Evolutionary conservation across 2,797 vertebrate species (phyloP).

Genomic region (Coreius guichenoti): DNA sequence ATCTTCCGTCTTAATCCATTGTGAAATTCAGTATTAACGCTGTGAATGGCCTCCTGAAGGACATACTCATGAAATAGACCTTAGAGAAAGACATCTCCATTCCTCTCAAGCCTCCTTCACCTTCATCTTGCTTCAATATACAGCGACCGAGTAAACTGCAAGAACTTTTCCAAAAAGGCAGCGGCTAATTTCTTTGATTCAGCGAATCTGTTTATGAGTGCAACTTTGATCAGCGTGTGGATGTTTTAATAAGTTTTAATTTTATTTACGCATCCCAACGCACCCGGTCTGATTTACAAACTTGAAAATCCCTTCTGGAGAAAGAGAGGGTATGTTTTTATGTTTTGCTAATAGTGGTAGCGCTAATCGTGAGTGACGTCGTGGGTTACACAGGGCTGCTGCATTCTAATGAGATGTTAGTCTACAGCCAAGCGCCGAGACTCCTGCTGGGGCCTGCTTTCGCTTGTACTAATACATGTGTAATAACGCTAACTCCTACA

Average conservation of each 20-base stretch:
- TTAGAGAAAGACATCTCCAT: constrained; percentile 34
- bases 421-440: constrained; percentile 59
- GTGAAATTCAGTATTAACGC: constrained; percentile 67
- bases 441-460: constrained; percentile 36
- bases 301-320: constrained; percentile 44
- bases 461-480: constrained; percentile 36
- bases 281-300: constrained; percentile 79
- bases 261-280: constrained; percentile 82
- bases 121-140: constrained; percentile 62
- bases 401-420: constrained; percentile 71
- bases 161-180: constrained; percentile 77
- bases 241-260: constrained; percentile 85
- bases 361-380: constrained; percentile 79
- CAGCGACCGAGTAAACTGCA: constrained; percentile 70
- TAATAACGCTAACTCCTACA: constrained; percentile 42
- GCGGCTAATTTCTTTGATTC: constrained; percentile 83
- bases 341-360: constrained; percentile 50
- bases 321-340: constrained; percentile 28
- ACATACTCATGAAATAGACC: constrained; percentile 69
- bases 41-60: constrained; percentile 77
- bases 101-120: constrained; percentile 21
- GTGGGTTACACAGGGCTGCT: constrained; percentile 68
- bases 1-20: constrained; percentile 36
- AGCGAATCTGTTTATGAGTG: constrained; percentile 82
- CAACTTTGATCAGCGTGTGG: constrained; percentile 82